Conservation (phyloP, 2,888 invertebrate species). For the Philereme transversata region DNA sequence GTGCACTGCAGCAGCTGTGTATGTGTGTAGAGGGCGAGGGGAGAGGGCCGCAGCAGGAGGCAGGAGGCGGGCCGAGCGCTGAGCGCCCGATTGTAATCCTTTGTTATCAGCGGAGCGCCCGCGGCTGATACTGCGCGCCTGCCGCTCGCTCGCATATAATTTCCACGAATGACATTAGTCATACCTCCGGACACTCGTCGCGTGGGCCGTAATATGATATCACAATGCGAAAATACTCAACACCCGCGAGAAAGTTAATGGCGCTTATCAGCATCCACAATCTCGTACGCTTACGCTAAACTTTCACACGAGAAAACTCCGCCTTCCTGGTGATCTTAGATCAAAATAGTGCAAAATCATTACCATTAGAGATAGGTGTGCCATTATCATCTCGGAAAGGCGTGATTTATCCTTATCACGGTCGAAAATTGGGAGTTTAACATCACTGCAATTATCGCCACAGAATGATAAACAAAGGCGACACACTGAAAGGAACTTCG, state of each 20-base stretch:
- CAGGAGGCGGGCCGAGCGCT: constrained; percentile 40
- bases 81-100: constrained; percentile 63
- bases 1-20: constrained; percentile 47
- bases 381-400: constrained; percentile 89
- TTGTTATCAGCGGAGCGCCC: constrained; percentile 72
- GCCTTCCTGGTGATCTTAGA: constrained; percentile 53
- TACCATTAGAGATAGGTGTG: constrained; percentile 92
- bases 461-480: constrained; percentile 95
- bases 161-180: constrained; percentile 83
- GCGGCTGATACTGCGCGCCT: constrained; percentile 67
- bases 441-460: constrained; percentile 88
- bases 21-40: constrained; percentile 42
- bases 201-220: constrained; percentile 85
- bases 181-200: constrained; percentile 78
- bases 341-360: constrained; percentile 63
- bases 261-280: constrained; percentile 85
- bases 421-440: constrained; percentile 90
- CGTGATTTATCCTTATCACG: constrained; percentile 88
- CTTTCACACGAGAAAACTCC: constrained; percentile 82
- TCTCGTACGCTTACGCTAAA: constrained; percentile 81
- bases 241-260: constrained; percentile 85
- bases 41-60: constrained; percentile 41
- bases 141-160: constrained; percentile 77
- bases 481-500: constrained; percentile 96
- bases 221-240: constrained; percentile 85